Evolutionary conservation across 2,113 vertebrate genomes (phyloP).

Genomic region (Aleadryas rufinucha): DNA sequence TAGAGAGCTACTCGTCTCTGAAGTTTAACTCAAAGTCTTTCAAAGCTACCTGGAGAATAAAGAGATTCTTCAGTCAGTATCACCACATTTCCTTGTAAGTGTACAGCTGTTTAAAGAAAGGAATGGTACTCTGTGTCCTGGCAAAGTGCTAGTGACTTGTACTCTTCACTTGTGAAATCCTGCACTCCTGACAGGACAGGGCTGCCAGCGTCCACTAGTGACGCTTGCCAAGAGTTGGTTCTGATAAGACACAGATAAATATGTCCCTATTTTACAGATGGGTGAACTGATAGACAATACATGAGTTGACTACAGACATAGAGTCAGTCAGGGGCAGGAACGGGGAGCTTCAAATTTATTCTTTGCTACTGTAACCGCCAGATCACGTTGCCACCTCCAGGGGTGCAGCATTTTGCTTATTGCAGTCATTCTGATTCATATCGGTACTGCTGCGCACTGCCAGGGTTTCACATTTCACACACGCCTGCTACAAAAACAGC

Average conservation of each 20-base stretch:
- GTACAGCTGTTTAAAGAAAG: neutral
- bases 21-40: neutral
- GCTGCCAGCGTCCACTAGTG: neutral
- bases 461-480: constrained; percentile 6
- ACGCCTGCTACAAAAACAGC: neutral
- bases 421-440: neutral
- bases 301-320: neutral
- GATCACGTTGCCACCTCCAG: neutral
- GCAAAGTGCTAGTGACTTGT: neutral
- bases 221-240: neutral
- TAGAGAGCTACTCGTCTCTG: neutral
- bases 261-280: neutral
- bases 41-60: neutral
- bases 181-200: neutral
- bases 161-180: neutral
- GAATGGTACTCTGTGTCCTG: neutral
- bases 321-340: neutral
- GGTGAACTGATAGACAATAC: neutral
- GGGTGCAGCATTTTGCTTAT: neutral
- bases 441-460: neutral
- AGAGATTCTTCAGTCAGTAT: neutral
- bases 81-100: neutral
- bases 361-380: neutral
- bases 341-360: neutral
- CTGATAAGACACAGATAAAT: neutral